phyloP scores from a whole-genome alignment of 2,797 vertebrate species.

The Sebastes elongatus region DNA sequence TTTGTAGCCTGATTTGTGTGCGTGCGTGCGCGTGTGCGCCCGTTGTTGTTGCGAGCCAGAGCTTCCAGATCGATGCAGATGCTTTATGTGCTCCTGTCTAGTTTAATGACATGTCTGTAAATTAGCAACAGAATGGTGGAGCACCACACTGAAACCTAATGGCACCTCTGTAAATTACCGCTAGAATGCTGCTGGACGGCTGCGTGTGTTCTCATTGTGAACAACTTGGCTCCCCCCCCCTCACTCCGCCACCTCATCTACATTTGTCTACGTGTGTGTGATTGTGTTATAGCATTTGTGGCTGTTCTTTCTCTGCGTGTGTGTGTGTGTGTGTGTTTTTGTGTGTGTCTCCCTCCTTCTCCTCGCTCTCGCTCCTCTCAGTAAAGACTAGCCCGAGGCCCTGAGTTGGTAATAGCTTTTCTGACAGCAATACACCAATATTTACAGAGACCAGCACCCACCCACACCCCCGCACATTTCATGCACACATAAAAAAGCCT shows the following conservation, averaged over 20 bases:
- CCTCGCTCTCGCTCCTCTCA: constrained; percentile 62
- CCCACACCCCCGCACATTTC: constrained; percentile 67
- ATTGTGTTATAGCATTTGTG: constrained; percentile 42
- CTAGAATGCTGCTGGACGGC: constrained; percentile 65
- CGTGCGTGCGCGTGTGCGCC: not conserved
- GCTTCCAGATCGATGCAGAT: constrained; percentile 80
- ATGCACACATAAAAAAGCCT: constrained; percentile 64
- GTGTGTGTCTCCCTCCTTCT: constrained; percentile 25
- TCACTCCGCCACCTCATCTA: constrained; percentile 58
- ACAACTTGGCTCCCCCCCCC: constrained; percentile 15
- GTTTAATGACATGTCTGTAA: constrained; percentile 84
- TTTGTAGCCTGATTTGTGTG: constrained; percentile 26
- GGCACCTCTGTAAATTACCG: constrained; percentile 77
- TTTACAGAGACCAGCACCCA: constrained; percentile 80
- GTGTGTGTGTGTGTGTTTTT: constrained; percentile 30
- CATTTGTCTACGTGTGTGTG: constrained; percentile 55
- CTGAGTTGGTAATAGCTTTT: constrained; percentile 84
- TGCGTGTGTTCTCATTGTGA: constrained; percentile 76
- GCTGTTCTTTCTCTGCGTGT: constrained; percentile 26
- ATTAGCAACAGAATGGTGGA: constrained; percentile 79
- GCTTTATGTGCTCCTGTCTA: constrained; percentile 83
- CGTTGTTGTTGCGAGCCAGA: constrained; percentile 62
- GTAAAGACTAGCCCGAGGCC: constrained; percentile 80
- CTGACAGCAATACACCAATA: constrained; percentile 86
- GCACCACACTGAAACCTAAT: constrained; percentile 72